Conservation (phyloP, 2,888 invertebrate species). For the Onchidella celtica region DNA sequence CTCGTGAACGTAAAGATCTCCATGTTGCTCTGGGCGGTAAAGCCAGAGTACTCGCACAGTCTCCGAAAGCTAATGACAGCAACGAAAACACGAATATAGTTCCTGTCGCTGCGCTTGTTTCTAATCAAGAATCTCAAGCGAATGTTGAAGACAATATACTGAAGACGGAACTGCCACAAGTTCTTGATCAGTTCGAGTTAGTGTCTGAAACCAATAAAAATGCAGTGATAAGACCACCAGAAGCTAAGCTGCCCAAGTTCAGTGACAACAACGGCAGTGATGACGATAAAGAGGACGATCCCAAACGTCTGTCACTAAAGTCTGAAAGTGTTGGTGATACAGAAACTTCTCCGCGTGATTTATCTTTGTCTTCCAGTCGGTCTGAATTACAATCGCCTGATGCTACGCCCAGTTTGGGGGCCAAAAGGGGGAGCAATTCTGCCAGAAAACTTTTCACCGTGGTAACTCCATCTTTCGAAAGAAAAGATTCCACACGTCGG, state of each 20-base stretch:
- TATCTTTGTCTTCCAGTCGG: not conserved
- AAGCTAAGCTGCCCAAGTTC: not conserved
- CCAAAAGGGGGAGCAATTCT: not conserved
- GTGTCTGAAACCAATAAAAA: not conserved
- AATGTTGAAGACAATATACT: not conserved
- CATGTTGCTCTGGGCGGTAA: no score
- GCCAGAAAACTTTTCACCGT: slow-evolving; percentile 14
- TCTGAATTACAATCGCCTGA: no score
- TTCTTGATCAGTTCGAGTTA: not conserved
- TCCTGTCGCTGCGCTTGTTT: not conserved
- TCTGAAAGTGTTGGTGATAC: not conserved
- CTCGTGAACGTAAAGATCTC: not conserved
- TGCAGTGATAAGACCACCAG: not conserved
- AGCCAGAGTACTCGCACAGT: no score
- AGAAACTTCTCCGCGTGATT: not conserved
- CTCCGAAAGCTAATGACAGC: not conserved
- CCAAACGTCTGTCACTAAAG: not conserved
- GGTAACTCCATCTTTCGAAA: not conserved
- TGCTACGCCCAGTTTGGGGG: not conserved
- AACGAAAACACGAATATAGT: not conserved
- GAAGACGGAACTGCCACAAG: not conserved
- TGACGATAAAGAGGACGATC: not conserved
- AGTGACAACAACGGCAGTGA: not conserved
- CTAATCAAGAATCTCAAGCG: not conserved
- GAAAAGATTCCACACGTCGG: not conserved